phyloP scores from a whole-genome alignment of 2,888 invertebrate genomes.

The Diadromus collaris region DNA sequence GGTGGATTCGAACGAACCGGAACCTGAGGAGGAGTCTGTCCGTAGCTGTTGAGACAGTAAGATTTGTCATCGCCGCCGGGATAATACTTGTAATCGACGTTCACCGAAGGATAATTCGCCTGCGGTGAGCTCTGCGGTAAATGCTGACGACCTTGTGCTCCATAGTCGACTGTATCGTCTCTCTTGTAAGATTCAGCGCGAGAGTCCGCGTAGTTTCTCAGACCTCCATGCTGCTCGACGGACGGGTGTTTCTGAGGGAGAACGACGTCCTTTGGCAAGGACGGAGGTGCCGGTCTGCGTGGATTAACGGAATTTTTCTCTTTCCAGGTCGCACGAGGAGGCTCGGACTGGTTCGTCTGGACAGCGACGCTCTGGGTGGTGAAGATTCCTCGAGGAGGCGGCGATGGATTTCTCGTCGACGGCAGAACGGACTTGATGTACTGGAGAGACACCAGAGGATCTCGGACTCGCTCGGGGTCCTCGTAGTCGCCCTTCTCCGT shows the following conservation, averaged over 20 bases:
- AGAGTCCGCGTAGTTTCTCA: conserved; percentile 38
- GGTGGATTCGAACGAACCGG: conserved; percentile 50
- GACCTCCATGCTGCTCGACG: conserved; percentile 24
- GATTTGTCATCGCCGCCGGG: conserved; percentile 31
- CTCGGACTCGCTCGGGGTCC: conserved; percentile 34
- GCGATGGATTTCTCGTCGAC: conserved; percentile 39
- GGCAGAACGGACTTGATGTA: conserved; percentile 47
- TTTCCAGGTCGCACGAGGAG: neutral
- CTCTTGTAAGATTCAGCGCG: conserved; percentile 7
- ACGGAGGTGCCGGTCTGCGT: conserved; percentile 11
- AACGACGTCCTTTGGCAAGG: conserved; percentile 3
- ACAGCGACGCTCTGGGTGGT: conserved; percentile 60
- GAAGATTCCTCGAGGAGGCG: conserved; percentile 35
- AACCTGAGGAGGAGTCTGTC: conserved; percentile 40
- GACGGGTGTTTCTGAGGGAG: neutral
- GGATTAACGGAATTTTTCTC: conserved; percentile 29
- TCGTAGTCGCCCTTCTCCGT: conserved; percentile 51
- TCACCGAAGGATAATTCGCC: conserved; percentile 36
- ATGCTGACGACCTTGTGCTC: conserved; percentile 45
- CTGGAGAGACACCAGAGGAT: conserved; percentile 20
- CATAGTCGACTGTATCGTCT: conserved; percentile 38
- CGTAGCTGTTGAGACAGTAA: conserved; percentile 26
- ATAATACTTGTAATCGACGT: conserved; percentile 50
- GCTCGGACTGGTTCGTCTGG: conserved; percentile 54
- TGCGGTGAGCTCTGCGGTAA: conserved; percentile 48